Conservation (phyloP, 2,888 invertebrate genomes). For the Archips crataeganus region DNA sequence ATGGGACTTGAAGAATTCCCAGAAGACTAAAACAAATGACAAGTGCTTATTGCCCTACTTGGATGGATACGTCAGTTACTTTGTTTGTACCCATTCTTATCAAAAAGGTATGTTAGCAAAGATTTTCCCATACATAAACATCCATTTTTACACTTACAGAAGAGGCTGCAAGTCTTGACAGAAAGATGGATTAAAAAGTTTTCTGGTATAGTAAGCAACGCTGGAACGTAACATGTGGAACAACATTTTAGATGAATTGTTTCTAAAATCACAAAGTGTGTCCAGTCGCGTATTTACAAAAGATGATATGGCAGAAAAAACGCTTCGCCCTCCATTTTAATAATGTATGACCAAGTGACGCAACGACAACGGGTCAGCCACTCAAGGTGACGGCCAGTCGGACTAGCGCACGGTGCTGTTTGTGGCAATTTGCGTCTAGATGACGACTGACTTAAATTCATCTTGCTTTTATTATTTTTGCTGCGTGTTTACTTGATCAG, state of each 20-base stretch:
- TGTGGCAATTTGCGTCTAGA: constrained; percentile 30
- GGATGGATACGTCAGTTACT: no score
- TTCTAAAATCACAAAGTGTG: constrained; percentile 7
- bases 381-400: constrained; percentile 57
- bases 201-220: not conserved
- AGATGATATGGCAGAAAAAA: constrained; percentile 62
- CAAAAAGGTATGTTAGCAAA: no score
- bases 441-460: constrained; percentile 28
- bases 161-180: no score
- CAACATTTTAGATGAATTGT: not conserved
- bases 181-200: not conserved
- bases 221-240: not conserved
- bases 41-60: no score
- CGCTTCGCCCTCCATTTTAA: constrained; percentile 69
- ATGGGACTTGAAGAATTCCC: no score
- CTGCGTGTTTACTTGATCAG: not conserved
- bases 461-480: constrained; percentile 4
- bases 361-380: constrained; percentile 74
- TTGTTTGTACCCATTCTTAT: no score
- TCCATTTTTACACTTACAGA: no score
- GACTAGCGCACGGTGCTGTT: constrained; percentile 24
- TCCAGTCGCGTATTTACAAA: constrained; percentile 34
- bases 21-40: no score
- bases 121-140: no score
- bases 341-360: constrained; percentile 74